Conservation (phyloP, 1,140 invertebrate species). For the Branchinecta lindahli region DNA sequence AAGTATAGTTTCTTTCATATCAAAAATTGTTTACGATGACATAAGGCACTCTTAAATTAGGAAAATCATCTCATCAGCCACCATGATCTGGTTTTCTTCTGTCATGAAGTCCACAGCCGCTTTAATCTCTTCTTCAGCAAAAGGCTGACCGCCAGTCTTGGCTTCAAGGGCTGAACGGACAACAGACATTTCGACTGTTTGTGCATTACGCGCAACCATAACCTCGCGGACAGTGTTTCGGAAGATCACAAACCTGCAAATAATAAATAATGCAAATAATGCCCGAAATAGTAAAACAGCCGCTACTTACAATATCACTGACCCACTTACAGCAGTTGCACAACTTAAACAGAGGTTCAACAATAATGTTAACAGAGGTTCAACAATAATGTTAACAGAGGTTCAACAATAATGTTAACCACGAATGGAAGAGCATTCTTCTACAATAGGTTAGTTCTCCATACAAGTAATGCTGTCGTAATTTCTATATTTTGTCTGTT, state of each 20-base stretch:
- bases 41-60: conserved; percentile 44
- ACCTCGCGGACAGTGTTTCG: conserved; percentile 43
- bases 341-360: too few relatives aligned
- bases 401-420: too few relatives aligned
- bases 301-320: too few relatives aligned
- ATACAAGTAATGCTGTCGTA: too few relatives aligned
- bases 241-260: conserved; percentile 42
- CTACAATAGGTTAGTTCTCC: too few relatives aligned
- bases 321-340: too few relatives aligned
- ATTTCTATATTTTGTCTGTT: too few relatives aligned
- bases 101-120: conserved; percentile 67
- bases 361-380: too few relatives aligned
- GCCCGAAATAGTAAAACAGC: too few relatives aligned
- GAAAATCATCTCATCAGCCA: conserved; percentile 72
- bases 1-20: too few relatives aligned
- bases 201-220: conserved; percentile 50
- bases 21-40: background rate
- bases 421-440: too few relatives aligned
- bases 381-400: too few relatives aligned
- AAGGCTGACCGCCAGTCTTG: conserved; percentile 33
- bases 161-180: conserved; percentile 43
- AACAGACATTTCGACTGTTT: conserved; percentile 43
- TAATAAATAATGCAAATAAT: background rate
- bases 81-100: conserved; percentile 78
- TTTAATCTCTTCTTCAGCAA: conserved; percentile 51